A percentile compares a stretch with the other conserved stretches of the same genome.
Conservation (phyloP, 2,888 invertebrate species). For the Hermaeophaga mercurialis region DNA sequence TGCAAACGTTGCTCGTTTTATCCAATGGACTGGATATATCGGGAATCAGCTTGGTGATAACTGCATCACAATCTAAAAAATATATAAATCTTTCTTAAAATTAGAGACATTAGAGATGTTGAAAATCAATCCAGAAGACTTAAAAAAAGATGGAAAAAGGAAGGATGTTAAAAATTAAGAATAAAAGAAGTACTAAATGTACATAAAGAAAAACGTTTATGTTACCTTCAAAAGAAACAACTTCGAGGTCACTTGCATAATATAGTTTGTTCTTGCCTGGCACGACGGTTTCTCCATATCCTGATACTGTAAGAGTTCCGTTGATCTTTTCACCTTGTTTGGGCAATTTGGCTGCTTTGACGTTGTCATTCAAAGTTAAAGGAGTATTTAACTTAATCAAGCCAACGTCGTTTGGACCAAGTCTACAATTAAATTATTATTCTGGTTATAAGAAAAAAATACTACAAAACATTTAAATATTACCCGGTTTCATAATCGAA, state of each 20-base stretch:
- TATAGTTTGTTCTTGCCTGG: background rate
- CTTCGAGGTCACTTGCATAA: background rate
- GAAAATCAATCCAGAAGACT: no score
- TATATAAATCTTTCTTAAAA: background rate
- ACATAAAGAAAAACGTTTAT: no score
- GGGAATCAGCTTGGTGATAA: background rate
- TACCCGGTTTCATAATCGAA: background rate
- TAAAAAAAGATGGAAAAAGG: no score
- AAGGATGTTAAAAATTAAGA: no score
- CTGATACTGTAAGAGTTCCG: background rate
- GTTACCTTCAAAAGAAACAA: background rate
- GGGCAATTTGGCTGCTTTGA: slow-evolving; percentile 5
- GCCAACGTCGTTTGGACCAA: slow-evolving; percentile 4
- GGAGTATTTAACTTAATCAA: background rate
- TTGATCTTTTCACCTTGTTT: background rate
- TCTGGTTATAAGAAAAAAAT: background rate
- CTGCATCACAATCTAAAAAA: slow-evolving; percentile 51
- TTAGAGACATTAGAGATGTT: no score
- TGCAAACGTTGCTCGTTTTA: background rate
- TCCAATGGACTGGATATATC: slow-evolving; percentile 3
- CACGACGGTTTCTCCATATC: background rate
- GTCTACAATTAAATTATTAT: background rate
- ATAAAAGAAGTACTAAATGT: no score
- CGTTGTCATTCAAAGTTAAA: background rate
- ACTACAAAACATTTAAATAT: background rate